Evolutionary conservation across 1,140 invertebrate genomes (phyloP), one percentile per base, ranked within the genome.

Genomic region (Bathynomus jamesi): DNA sequence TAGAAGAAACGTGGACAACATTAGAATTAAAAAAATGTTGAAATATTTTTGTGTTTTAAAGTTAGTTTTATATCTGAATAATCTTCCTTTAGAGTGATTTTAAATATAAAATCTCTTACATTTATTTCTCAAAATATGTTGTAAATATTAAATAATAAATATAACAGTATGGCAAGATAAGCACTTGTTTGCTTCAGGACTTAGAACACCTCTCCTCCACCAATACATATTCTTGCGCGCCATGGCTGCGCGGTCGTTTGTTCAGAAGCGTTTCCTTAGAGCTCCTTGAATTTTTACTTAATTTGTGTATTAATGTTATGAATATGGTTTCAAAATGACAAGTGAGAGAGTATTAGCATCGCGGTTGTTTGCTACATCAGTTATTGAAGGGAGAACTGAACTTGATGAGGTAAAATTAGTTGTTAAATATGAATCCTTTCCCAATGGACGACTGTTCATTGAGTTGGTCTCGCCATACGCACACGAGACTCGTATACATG

Each of bases 291-390:
- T 70, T 65, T 70, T 61, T 61, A 31, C 63, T 69, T 31, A 65
- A 71, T 74, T 70, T 60, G 40, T 61, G 65, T 71, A 67, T 62
- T 61, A 67, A 32, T 69, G 64, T 61, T 46, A 69, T 61, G 67
- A 77, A 65, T 74, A 77, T 77, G 76, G 69, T 27, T 40, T 69
- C 70, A 77, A 67, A 77, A 77, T 77, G 76, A 74, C 76, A 66
- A 72, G 65, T 21, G 76, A 77, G 61, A 71, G 72, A 67, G 32
- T 67, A 32, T 63, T 67, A 65, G 66, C 76, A 61, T 77, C 76
- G 70, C 76, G 76, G 62, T 77, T 77, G 25, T 74, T 77, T 70
- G 72, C 70, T 64, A 77, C 76, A 60, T 77, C 76, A 67, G 76
- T 74, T 65, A 70, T 77, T 46, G 76, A 77, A 69, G 76, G 72